Percentiles rank a stretch among this genome's conserved stretches.
phyloP scores from a whole-genome alignment of 2,113 vertebrate genomes.

The Melanerpes aurifrons region DNA sequence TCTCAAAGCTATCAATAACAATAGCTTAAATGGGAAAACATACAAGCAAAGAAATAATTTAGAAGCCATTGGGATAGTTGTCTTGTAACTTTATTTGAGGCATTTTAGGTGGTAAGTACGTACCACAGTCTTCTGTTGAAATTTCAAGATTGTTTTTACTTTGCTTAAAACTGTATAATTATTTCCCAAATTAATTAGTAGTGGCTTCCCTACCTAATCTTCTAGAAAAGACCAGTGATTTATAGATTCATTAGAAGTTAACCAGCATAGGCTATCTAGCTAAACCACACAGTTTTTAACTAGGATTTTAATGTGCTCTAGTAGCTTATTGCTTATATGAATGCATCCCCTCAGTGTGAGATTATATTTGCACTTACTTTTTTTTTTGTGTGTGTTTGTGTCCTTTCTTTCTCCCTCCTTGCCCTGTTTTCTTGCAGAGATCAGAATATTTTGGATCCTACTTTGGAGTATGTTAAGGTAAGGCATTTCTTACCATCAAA shows the following conservation, averaged over 20 bases:
- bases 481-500: conserved; percentile 20
- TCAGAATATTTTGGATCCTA: conserved; percentile 74
- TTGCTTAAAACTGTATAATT: background rate
- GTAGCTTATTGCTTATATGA: background rate
- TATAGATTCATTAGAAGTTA: background rate
- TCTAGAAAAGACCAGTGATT: background rate
- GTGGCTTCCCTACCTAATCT: background rate
- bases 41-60: background rate
- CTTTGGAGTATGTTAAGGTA: conserved; percentile 90
- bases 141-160: background rate
- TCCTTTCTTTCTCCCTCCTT: background rate
- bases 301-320: background rate
- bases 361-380: conserved; percentile 18
- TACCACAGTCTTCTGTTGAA: background rate
- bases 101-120: background rate
- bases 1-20: background rate
- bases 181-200: background rate
- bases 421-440: conserved; percentile 70
- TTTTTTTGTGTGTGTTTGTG: background rate
- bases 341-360: background rate
- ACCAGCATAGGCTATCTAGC: background rate
- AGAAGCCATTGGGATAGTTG: background rate
- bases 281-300: background rate
- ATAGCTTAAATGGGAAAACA: background rate
- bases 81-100: background rate